Evolutionary conservation across 1,140 invertebrate species (phyloP), one percentile per base, ranked within the genome.

Genomic region (Lysiphlebus fabarum): DNA sequence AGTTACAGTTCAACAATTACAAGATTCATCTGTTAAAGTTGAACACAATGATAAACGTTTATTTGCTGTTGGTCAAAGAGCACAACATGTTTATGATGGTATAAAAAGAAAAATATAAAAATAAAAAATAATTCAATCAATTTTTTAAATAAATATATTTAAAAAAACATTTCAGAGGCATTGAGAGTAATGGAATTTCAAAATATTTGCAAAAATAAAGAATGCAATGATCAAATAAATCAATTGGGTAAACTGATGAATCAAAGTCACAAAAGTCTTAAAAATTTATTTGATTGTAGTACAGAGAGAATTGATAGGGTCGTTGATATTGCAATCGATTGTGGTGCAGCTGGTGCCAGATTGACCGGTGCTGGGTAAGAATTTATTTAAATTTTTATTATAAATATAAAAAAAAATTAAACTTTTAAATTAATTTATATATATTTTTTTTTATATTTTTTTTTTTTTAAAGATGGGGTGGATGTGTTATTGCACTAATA

Each of bases 201-300:
- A 63, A 48, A 72, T 72, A 26, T 86, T 79, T 76, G 77, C 77
- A 62, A 70, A 36, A 62, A 69, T 5, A 53, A 56, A 36, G 62
- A 65, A 12, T 67, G 67, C 44, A 51, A 65, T 14, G 75, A 81
- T 56, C 82, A 81, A 58, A 66, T 91, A 2, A 57, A 79, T 26
- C 77, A 80, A 41, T 79, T 99, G 43, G 95, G 95, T 8, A 71
- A 79, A 50, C 80, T 99, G 6, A 98, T 99, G 95, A 86, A 86
- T 36, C 82, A 86, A 49, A 98, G 94, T 71, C 96, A 99, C 75
- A 71, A 81, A 1, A 97, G 93, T 71, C 85, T 97, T 34, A 81
- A 86, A 54, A 83, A 90, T 50, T 73, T 94, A 1, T 99, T 97
- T 73, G 92, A 99, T 75, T 99, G 96, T 76, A 97, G 93, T 54